Base-by-base conservation (phyloP, 1,140 invertebrate species). In the Panagrolaimus sp. region DNA sequence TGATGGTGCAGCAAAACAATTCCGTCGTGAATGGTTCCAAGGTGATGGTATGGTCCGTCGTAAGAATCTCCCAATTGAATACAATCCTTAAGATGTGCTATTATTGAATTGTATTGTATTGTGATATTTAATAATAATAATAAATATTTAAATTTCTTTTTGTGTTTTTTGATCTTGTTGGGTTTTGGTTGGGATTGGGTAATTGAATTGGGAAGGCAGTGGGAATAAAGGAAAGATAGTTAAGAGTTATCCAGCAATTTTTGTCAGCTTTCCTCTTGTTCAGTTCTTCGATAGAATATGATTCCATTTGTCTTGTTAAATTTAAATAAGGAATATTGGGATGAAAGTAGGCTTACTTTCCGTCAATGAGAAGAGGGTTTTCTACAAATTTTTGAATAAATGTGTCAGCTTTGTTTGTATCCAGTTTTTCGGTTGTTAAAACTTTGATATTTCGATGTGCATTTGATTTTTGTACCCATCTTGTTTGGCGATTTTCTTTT, bases 391-490 rank as follows among this genome's bases (percentile, higher is more conserved):
- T 90, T 81, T 98, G 94, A 1, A 97, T 87, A 84, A 97, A 98
- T 43, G 89, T 90, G 31, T 89, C 89, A 51, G 87, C 86, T 48
- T 85, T 86, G n/a, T 87, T 85, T 23, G 93, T 83, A 84, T 93
- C 88, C 11, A 95, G 85, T 45, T 91, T 87, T 4, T 85, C 83
- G 9, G 90, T 84, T 63, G 88, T 87, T 75, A 89, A 87, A 25
- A 97, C 89, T 74, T 88, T 86, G 20, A 98, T 92, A 20, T 91
- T 90, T 68, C 94, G 86, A 82, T 98, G 94, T 75, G 90, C 89
- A 80, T 94, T 96, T 73, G 90, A 90, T 82, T 98, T 98, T 82
- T 93, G 89, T 3, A 98, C 89, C 86, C 94, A 97, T 61, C 88
- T 82, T 46, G 88, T 88, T 1, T 89, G 78, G 1, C 89, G 89